Conservation (phyloP, 2,113 vertebrate species). For the Grammomys surdaster region DNA sequence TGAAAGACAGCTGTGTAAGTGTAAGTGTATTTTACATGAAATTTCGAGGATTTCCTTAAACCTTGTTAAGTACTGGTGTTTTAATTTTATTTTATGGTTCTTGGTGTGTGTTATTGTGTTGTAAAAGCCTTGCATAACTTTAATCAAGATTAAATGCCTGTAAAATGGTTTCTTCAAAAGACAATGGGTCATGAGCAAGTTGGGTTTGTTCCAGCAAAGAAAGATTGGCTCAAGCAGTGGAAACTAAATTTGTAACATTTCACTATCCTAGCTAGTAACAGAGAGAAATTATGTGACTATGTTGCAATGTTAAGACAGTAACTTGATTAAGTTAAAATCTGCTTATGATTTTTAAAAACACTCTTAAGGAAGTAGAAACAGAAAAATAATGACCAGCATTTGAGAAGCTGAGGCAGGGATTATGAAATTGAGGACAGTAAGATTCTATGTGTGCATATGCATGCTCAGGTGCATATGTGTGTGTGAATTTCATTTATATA, state of each 20-base stretch:
- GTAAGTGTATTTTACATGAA: not conserved
- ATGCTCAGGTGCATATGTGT: not conserved
- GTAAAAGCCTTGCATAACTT: not conserved
- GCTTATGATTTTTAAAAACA: not conserved
- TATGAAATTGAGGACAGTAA: not conserved
- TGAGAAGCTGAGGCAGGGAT: not conserved
- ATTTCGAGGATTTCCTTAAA: not conserved
- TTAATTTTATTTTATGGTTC: not conserved
- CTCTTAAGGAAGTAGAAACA: not conserved
- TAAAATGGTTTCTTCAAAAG: not conserved
- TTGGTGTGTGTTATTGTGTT: constrained; percentile 25
- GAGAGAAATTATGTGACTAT: not conserved
- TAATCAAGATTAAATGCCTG: constrained; percentile 20
- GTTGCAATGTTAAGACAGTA: not conserved
- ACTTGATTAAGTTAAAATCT: not conserved
- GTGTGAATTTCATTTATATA: not conserved
- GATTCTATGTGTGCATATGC: not conserved
- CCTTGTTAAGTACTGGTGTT: not conserved
- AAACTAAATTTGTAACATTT: not conserved
- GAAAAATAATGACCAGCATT: not conserved
- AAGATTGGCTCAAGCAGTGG: not conserved
- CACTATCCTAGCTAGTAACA: not conserved
- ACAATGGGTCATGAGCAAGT: not conserved
- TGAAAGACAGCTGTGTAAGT: not conserved
- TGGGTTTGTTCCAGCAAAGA: too few relatives aligned